Percentiles rank a stretch among this genome's conserved stretches.
These are phyloP conservation scores for Stigmatopora argus DNA, from an alignment of 2,113 vertebrate genomes.

Conservation along the genomic window DNA sequence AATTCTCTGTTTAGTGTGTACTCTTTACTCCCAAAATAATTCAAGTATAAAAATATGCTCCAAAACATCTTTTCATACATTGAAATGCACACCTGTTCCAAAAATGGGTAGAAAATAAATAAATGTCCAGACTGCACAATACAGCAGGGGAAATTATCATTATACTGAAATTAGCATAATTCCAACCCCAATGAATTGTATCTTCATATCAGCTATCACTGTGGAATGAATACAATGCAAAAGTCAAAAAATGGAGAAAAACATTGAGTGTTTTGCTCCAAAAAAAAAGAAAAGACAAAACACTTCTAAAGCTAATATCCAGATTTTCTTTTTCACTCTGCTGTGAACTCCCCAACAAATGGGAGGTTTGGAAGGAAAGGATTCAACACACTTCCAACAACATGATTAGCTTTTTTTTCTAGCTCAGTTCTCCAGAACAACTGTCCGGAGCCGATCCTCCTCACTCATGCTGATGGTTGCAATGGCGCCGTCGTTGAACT, in stretches of 20 bases:
- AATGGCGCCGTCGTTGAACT: constrained; percentile 95
- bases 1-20: not conserved
- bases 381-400: no score
- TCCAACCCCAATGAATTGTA: not conserved
- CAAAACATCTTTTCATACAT: constrained; percentile 21
- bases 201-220: not conserved
- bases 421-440: constrained; percentile 77
- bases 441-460: constrained; percentile 87
- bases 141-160: not conserved
- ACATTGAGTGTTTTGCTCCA: not conserved
- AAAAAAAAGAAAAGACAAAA: not conserved
- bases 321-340: constrained; percentile 16
- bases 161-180: not conserved
- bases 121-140: not conserved
- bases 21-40: not conserved
- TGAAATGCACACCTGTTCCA: not conserved
- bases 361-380: no score
- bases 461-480: constrained; percentile 82
- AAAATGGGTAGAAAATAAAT: no score
- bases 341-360: no score
- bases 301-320: constrained; percentile 4
- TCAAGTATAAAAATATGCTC: constrained; percentile 19
- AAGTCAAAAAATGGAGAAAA: not conserved
- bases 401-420: no score
- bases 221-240: not conserved